Conservation (phyloP, 2,113 vertebrate species). For the Tenebrosternarchus preto region DNA sequence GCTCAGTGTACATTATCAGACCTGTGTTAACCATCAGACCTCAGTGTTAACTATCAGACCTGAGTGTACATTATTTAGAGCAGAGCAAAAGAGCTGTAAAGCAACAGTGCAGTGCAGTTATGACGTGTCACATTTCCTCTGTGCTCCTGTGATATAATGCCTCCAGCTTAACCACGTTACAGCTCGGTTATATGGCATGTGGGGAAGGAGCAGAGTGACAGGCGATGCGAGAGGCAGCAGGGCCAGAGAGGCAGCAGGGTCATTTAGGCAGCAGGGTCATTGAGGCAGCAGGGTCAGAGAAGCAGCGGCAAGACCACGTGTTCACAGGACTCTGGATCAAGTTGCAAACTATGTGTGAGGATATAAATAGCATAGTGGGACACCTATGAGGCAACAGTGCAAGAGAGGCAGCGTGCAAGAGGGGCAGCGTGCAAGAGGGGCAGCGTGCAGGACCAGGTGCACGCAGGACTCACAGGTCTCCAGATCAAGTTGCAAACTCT, state of each 20-base stretch:
- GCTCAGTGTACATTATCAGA: constrained; percentile 12
- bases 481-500: constrained; percentile 79
- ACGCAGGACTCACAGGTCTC: constrained; percentile 59
- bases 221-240: neutral
- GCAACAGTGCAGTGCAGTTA: constrained; percentile 1
- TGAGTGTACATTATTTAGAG: neutral
- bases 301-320: too few species aligned
- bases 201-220: too few species aligned
- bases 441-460: constrained; percentile 22
- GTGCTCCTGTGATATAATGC: constrained; percentile 14
- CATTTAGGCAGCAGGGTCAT: too few species aligned
- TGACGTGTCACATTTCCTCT: neutral
- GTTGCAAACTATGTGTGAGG: too few species aligned
- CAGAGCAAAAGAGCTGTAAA: neutral
- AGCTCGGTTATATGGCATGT: neutral
- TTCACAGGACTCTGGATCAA: too few species aligned
- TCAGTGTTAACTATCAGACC: constrained; percentile 10
- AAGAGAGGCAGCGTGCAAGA: too few species aligned
- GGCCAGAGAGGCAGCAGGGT: constrained; percentile 9
- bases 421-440: neutral
- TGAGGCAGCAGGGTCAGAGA: too few species aligned
- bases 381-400: constrained; percentile 5
- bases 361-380: constrained; percentile 27
- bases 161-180: constrained; percentile 6
- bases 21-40: constrained; percentile 1